These are phyloP conservation scores for Catostomus latipinnis DNA, from an alignment of 2,797 vertebrate species.

Conservation along the genomic window DNA sequence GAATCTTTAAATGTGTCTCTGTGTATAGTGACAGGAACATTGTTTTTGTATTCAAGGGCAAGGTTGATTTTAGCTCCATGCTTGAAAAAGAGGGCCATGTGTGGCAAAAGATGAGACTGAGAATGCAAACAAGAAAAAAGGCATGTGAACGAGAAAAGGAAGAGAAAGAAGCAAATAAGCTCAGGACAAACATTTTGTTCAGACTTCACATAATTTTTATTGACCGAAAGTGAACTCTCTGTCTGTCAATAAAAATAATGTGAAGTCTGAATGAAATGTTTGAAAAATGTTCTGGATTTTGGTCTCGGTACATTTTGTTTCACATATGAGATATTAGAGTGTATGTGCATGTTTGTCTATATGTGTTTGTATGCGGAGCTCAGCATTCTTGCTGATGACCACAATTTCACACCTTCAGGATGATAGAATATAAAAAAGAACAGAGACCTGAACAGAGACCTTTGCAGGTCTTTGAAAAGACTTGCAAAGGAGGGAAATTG, in stretches of 20 bases:
- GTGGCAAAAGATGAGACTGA: slow-evolving; percentile 30
- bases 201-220: no score
- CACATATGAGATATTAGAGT: neutral
- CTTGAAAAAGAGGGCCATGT: neutral
- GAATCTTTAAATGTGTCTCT: neutral
- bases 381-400: slow-evolving; percentile 32
- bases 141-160: slow-evolving; percentile 5
- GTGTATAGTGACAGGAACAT: neutral
- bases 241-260: neutral
- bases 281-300: neutral
- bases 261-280: neutral
- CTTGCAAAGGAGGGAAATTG: slow-evolving; percentile 27
- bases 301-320: neutral
- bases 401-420: slow-evolving; percentile 51
- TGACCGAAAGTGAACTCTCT: no score
- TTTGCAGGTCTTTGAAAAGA: no score
- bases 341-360: neutral
- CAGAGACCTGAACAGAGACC: neutral
- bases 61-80: neutral
- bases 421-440: slow-evolving; percentile 34
- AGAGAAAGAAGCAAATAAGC: neutral
- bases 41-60: neutral
- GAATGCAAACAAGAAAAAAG: neutral
- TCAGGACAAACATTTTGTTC: neutral
- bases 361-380: neutral